phyloP scores from a whole-genome alignment of 2,797 vertebrate genomes.

The Enteromius viviparus region DNA sequence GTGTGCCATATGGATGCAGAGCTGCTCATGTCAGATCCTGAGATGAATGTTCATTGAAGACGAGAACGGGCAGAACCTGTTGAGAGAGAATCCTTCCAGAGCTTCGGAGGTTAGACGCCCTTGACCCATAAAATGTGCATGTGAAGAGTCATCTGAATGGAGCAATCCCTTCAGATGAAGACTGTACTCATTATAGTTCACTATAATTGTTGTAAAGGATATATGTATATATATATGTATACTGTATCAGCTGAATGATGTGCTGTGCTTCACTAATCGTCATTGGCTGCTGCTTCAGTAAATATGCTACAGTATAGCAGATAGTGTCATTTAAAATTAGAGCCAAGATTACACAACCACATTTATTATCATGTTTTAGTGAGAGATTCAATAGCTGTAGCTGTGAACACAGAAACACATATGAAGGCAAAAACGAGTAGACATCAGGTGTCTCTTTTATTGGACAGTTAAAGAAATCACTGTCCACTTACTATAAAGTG shows the following conservation, averaged over 20 bases:
- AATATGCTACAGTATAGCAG: too few species aligned
- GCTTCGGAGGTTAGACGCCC: neutral
- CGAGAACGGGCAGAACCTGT: neutral
- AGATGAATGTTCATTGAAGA: constrained; percentile 8
- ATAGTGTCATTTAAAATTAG: neutral
- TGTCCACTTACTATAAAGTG: too few species aligned
- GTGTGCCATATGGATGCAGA: constrained; percentile 3
- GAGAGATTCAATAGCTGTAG: neutral
- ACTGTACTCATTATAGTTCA: neutral
- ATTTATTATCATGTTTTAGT: neutral
- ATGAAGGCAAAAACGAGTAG: neutral
- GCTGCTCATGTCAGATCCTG: constrained; percentile 4
- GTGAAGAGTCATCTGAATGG: neutral
- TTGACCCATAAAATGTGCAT: neutral
- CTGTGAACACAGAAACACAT: neutral
- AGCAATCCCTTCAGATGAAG: neutral
- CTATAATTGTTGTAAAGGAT: neutral
- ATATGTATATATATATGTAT: neutral
- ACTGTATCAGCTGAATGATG: neutral
- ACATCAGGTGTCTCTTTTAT: neutral
- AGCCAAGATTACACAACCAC: neutral
- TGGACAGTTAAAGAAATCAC: too few species aligned
- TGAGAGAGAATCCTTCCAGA: neutral
- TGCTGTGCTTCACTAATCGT: neutral
- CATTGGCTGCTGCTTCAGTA: neutral